These are phyloP conservation scores for Cerastis rubricosa DNA, from an alignment of 2,888 invertebrate species.

Conservation along the genomic window DNA sequence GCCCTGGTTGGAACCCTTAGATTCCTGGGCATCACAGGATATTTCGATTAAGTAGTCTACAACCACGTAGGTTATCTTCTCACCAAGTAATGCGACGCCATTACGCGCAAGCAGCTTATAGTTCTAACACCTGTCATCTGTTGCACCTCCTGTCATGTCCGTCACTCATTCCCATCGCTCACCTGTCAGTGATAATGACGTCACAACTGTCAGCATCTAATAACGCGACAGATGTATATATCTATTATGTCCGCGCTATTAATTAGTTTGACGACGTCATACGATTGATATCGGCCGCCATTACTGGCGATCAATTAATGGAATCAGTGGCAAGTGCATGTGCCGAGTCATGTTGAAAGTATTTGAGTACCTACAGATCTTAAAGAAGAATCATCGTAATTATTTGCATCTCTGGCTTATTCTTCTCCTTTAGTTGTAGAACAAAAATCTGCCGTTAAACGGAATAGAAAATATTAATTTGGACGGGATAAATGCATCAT, in stretches of 20 bases:
- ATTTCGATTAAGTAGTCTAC: not conserved
- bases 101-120: too few species aligned
- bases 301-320: constrained; percentile 41
- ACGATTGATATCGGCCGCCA: constrained; percentile 22
- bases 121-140: constrained; percentile 6
- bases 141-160: constrained; percentile 16
- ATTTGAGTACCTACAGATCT: not conserved
- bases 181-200: constrained; percentile 45
- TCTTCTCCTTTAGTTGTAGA: not conserved
- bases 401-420: not conserved
- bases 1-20: not conserved
- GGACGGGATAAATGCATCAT: not conserved
- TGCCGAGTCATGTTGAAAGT: not conserved
- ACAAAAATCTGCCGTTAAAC: not conserved
- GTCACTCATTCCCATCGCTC: constrained; percentile 19
- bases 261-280: constrained; percentile 40
- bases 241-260: constrained; percentile 39
- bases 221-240: constrained; percentile 36
- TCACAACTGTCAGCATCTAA: constrained; percentile 50
- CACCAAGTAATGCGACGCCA: too few species aligned
- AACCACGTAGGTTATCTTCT: too few species aligned
- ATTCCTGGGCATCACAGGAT: not conserved
- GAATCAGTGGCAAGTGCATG: constrained; percentile 10
- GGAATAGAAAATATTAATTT: not conserved
- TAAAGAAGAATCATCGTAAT: not conserved